A percentile compares a stretch with the other conserved stretches of the same genome.
phyloP scores from a whole-genome alignment of 2,888 invertebrate species.

The Chydorus sphaericus region DNA sequence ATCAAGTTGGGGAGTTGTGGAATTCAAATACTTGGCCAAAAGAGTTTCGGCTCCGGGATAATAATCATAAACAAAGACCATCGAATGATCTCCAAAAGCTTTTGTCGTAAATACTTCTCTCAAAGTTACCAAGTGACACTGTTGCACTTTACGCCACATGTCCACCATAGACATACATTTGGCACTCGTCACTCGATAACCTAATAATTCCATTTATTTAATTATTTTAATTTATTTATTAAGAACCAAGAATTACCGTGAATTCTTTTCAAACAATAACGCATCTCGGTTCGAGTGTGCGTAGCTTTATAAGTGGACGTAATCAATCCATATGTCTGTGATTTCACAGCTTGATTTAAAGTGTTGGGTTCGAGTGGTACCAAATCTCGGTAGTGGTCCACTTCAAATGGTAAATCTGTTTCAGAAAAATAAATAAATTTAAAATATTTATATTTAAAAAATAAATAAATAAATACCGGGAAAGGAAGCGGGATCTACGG shows the following conservation, averaged over 20 bases:
- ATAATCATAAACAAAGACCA: slow-evolving; percentile 92
- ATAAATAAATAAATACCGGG: slow-evolving; percentile 30
- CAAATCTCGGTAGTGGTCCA: slow-evolving; percentile 80
- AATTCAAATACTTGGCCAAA: slow-evolving; percentile 60
- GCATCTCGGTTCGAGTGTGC: slow-evolving; percentile 67
- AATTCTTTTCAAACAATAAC: slow-evolving; percentile 72
- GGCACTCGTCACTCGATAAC: slow-evolving; percentile 61
- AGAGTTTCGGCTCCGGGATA: slow-evolving; percentile 82
- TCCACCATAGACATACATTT: slow-evolving; percentile 76
- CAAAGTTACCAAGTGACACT: slow-evolving; percentile 85
- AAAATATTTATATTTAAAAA: slow-evolving; percentile 38
- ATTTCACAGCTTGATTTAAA: slow-evolving; percentile 34
- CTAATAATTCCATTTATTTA: slow-evolving; percentile 29
- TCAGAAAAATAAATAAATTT: slow-evolving; percentile 18
- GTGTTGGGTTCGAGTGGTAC: slow-evolving; percentile 55
- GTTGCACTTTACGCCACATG: slow-evolving; percentile 86
- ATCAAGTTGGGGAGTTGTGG: slow-evolving; percentile 28
- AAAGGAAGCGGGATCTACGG: slow-evolving; percentile 50
- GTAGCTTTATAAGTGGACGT: slow-evolving; percentile 82
- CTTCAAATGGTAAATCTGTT: slow-evolving; percentile 65
- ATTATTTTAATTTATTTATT: not conserved
- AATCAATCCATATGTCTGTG: slow-evolving; percentile 53
- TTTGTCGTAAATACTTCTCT: slow-evolving; percentile 89
- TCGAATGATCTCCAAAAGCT: slow-evolving; percentile 88
- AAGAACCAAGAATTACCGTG: slow-evolving; percentile 42